Evolutionary conservation across 2,113 vertebrate genomes (phyloP).

Genomic region (Toxotes jaculatrix): DNA sequence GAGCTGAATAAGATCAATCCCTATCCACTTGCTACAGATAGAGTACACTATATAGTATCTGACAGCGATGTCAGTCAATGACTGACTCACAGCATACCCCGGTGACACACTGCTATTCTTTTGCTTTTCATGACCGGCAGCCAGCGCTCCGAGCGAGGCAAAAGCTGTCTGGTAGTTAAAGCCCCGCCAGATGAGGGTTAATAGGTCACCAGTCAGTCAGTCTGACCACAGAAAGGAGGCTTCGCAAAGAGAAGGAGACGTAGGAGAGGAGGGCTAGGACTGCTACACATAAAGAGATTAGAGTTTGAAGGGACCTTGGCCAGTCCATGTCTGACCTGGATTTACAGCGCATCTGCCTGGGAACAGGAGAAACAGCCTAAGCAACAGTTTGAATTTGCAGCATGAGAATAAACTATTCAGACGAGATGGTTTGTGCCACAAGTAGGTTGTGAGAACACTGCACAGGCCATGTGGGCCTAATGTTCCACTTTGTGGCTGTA

Average conservation of each 20-base stretch:
- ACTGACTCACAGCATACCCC: constrained; percentile 29
- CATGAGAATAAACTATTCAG: constrained; percentile 43
- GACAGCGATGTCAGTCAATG: constrained; percentile 47
- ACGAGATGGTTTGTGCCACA: constrained; percentile 26
- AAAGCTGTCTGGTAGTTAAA: constrained; percentile 38
- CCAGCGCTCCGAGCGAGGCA: not conserved
- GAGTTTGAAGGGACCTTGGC: constrained; percentile 15
- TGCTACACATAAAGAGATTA: constrained; percentile 34
- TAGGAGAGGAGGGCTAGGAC: not conserved
- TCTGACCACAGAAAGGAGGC: not conserved
- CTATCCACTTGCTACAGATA: constrained; percentile 25
- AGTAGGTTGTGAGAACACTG: constrained; percentile 33
- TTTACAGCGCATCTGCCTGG: constrained; percentile 49
- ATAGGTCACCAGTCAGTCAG: constrained; percentile 37
- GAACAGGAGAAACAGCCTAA: constrained; percentile 28
- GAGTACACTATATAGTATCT: constrained; percentile 36
- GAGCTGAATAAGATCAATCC: constrained; percentile 58
- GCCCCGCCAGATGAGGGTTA: constrained; percentile 2
- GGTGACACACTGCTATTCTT: constrained; percentile 36
- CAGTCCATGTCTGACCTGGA: constrained; percentile 13
- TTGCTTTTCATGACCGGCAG: constrained; percentile 28
- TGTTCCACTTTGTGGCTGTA: constrained; percentile 53
- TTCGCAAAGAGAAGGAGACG: not conserved
- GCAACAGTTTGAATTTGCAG: constrained; percentile 24
- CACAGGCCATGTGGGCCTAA: constrained; percentile 27